A percentile compares a stretch with the other conserved stretches of the same genome.
phyloP scores from a whole-genome alignment of 1,140 invertebrate species.

The Agraylea sexmaculata region DNA sequence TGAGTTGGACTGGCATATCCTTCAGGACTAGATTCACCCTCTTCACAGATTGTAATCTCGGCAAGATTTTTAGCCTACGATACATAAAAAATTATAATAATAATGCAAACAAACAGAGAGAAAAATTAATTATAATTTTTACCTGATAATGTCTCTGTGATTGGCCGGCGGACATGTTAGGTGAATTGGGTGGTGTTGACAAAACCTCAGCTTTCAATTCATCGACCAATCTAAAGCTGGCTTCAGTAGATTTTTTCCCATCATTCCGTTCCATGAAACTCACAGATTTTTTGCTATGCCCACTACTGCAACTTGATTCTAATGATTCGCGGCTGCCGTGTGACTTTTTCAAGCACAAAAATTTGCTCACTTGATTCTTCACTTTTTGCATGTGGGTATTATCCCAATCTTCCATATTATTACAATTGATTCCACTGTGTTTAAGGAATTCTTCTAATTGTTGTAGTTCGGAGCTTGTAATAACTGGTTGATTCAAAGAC shows the following conservation, averaged over 20 bases:
- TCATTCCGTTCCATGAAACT: slow-evolving; percentile 39
- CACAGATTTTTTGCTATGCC: slow-evolving; percentile 46
- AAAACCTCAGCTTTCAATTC: slow-evolving; percentile 34
- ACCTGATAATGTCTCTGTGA: slow-evolving; percentile 42
- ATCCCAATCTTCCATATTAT: slow-evolving; percentile 52
- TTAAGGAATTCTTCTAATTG: slow-evolving; percentile 63
- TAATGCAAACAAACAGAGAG: slow-evolving; percentile 9
- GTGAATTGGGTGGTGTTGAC: slow-evolving; percentile 57
- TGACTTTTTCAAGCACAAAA: slow-evolving; percentile 50
- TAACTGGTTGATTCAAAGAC: slow-evolving; percentile 24
- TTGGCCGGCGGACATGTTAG: slow-evolving; percentile 50
- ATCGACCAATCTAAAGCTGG: slow-evolving; percentile 28
- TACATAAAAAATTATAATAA: slow-evolving; percentile 13
- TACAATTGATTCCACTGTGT: slow-evolving; percentile 54
- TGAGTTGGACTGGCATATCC: slow-evolving; percentile 40
- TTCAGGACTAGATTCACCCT: slow-evolving; percentile 45
- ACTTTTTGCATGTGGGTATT: slow-evolving; percentile 53
- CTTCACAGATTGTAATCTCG: slow-evolving; percentile 48
- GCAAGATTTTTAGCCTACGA: slow-evolving; percentile 44
- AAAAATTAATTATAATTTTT: slow-evolving; percentile 19
- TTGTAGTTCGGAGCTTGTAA: slow-evolving; percentile 50
- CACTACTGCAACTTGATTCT: slow-evolving; percentile 57
- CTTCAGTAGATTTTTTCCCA: slow-evolving; percentile 25
- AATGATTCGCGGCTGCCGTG: slow-evolving; percentile 51
- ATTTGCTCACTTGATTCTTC: slow-evolving; percentile 55